Conservation (phyloP, 1,140 invertebrate genomes). For the Drosophila seguyi region DNA sequence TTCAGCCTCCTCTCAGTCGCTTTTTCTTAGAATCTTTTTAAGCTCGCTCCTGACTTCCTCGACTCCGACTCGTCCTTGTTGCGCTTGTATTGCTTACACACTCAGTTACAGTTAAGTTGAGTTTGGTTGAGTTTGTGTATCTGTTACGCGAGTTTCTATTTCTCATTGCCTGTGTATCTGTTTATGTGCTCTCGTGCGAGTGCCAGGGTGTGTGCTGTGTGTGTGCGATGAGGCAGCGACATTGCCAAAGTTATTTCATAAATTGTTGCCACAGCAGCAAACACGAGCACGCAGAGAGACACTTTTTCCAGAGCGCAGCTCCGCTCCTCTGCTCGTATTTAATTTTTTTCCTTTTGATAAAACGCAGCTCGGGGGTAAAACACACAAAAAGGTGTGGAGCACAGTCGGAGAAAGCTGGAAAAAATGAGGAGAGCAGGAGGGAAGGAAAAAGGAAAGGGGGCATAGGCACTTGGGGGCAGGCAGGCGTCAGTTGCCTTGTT, state of each 20-base stretch:
- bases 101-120: constrained; percentile 70
- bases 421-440: neutral
- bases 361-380: constrained; percentile 43
- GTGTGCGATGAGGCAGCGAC: constrained; percentile 26
- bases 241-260: constrained; percentile 80
- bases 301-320: constrained; percentile 17
- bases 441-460: neutral
- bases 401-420: neutral
- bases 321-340: constrained; percentile 1
- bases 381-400: constrained; percentile 28
- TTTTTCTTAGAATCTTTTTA: constrained; percentile 16
- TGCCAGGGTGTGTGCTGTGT: constrained; percentile 6
- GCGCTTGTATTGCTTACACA: constrained; percentile 72
- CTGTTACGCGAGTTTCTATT: constrained; percentile 75
- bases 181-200: constrained; percentile 8
- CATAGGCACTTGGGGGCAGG: neutral
- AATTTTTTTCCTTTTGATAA: constrained; percentile 33
- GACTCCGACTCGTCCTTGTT: neutral
- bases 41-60: constrained; percentile 18
- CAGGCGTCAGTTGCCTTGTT: constrained; percentile 66
- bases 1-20: neutral
- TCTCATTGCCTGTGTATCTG: constrained; percentile 49
- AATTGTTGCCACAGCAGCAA: constrained; percentile 81
- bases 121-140: constrained; percentile 77
- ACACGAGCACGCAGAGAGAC: constrained; percentile 50